phyloP scores from a whole-genome alignment of 2,113 vertebrate species.

The Phalacrocorax brasilianus region DNA sequence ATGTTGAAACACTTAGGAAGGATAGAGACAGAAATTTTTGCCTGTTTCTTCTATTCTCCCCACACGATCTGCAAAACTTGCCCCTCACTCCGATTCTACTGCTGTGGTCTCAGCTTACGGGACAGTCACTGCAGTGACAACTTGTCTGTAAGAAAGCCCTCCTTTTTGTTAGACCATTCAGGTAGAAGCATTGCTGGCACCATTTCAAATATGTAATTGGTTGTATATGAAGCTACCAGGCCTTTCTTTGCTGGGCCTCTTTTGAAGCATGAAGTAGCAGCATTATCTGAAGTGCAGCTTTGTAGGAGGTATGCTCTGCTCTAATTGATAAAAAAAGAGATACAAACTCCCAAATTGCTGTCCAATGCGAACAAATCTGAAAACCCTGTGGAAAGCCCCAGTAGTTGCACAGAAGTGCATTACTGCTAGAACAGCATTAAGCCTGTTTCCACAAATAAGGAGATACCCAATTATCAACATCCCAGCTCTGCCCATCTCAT shows the following conservation, averaged over 20 bases:
- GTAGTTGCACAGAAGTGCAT: neutral
- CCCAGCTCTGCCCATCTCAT: neutral
- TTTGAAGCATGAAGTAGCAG: neutral
- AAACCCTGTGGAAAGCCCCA: neutral
- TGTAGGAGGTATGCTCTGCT: neutral
- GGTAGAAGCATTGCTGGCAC: neutral
- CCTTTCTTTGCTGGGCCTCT: neutral
- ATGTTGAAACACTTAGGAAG: neutral
- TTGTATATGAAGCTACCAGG: neutral
- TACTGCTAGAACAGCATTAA: neutral
- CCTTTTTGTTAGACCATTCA: neutral
- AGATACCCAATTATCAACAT: neutral
- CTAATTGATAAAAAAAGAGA: neutral
- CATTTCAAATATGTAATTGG: accelerated
- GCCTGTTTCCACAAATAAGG: neutral
- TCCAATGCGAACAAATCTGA: neutral
- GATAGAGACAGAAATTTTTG: neutral
- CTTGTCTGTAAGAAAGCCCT: neutral
- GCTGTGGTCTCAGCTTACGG: neutral
- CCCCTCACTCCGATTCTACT: neutral
- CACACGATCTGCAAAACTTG: neutral
- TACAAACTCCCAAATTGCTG: neutral
- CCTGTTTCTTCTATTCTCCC: neutral
- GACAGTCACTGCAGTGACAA: neutral
- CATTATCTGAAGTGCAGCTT: neutral